Base-by-base conservation (phyloP, 1,140 invertebrate genomes). In the Zaprionus taronus region DNA sequence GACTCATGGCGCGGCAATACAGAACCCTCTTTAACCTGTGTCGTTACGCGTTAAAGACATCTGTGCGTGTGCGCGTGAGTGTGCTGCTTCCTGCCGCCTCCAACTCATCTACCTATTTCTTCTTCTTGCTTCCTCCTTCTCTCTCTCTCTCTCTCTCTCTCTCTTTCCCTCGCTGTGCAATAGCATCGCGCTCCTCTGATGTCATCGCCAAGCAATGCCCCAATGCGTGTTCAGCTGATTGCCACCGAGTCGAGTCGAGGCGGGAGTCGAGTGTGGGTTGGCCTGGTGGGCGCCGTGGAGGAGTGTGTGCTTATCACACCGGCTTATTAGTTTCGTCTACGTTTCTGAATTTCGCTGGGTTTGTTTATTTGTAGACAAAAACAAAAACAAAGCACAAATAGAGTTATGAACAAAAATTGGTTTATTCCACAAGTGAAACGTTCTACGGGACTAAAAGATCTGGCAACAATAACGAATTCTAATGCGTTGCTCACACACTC, bases 201-300 rank as follows among this genome's bases (percentile, higher is more conserved):
- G 83, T 86, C 83, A 86, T 87, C 83, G 80, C 66, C 80, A 53
- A 80, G 58, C 53, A 87, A 86, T 86, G 83, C 72, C 53, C 70
- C 31, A 72, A 72, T 73, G 66, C 72, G 65, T 69, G 51, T 69
- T 58, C 72, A 70, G 66, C 66, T 47, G 56, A 38, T 51, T 26
- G 15, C 11, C 0, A 14, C 7, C 22, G 38, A n/a, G 57, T 15
- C 4, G n/a, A 20, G 28, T 36, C 14, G 26, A 28, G 6, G 7
- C 26, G 26, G 7, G 5, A 28, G 6, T 7, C 6, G 38, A 28
- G 22, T n/a, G 56, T 5, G 28, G 28, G 12, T 2, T 15, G 41
- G 7, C 2, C 7, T 11, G 22, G 4, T 1, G 15, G 14, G 38
- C 12, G 22, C 38, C 22, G 38, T 5, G 58, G 15, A 15, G 12